Conservation (phyloP, 2,113 vertebrate genomes). For the Atractosteus spatula region DNA sequence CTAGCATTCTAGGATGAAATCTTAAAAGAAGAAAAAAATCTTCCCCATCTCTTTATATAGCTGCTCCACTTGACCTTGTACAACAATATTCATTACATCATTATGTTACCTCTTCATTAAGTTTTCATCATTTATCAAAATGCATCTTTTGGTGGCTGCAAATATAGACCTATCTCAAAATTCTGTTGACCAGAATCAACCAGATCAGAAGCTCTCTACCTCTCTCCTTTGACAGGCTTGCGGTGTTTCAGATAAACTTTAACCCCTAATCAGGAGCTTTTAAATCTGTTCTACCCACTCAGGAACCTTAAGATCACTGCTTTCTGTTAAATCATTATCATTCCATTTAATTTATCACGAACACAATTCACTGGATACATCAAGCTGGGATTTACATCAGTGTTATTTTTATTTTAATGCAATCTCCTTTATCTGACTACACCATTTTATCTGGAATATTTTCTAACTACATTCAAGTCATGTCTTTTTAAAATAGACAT, state of each 20-base stretch:
- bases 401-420: not conserved
- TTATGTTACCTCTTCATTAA: conserved; percentile 81
- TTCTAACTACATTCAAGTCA: conserved; percentile 37
- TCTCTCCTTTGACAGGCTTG: not conserved
- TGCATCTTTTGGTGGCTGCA: not conserved
- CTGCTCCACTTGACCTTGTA: conserved; percentile 68
- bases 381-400: not conserved
- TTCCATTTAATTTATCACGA: not conserved
- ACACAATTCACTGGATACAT: not conserved
- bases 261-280: too few species aligned
- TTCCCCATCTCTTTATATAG: conserved; percentile 17
- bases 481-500: conserved; percentile 34
- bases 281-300: not conserved
- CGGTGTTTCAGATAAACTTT: not conserved
- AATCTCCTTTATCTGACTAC: conserved; percentile 47
- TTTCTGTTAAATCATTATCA: not conserved
- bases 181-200: not conserved
- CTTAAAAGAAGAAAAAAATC: conserved; percentile 21
- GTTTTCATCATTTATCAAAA: conserved; percentile 73
- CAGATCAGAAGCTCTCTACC: not conserved
- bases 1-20: conserved; percentile 12
- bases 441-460: conserved; percentile 40
- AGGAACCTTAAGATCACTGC: not conserved
- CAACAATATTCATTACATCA: conserved; percentile 78
- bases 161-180: not conserved